Percentiles rank a stretch among this genome's conserved stretches.
phyloP scores from a whole-genome alignment of 2,113 vertebrate genomes.

The Otolemur garnettii region DNA sequence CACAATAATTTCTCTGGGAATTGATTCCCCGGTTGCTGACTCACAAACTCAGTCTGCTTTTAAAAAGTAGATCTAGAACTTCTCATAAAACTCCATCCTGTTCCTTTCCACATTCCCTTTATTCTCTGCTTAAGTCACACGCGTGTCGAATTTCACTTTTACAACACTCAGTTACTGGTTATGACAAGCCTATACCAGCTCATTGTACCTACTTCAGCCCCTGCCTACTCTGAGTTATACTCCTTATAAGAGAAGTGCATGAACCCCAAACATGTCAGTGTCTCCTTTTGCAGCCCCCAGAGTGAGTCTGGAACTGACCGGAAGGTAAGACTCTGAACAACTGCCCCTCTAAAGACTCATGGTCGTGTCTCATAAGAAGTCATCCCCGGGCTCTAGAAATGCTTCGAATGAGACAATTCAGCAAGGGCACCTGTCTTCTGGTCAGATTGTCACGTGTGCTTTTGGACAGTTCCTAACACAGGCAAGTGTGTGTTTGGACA shows the following conservation, averaged over 20 bases:
- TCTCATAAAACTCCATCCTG: slow-evolving; percentile 28
- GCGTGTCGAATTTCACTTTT: slow-evolving; percentile 30
- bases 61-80: neutral
- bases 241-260: slow-evolving; percentile 41
- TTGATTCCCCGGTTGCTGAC: neutral
- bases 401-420: neutral
- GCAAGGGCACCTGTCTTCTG: accelerated
- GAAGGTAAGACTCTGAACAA: neutral
- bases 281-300: neutral
- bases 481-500: neutral
- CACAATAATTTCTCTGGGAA: slow-evolving; percentile 40
- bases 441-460: neutral
- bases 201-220: neutral
- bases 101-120: slow-evolving; percentile 39
- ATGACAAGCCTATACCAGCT: slow-evolving; percentile 44
- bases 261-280: slow-evolving; percentile 28
- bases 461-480: neutral
- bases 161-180: slow-evolving; percentile 34
- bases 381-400: neutral
- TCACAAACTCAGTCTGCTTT: slow-evolving; percentile 45
- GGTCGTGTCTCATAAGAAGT: slow-evolving; percentile 17
- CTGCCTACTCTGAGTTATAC: slow-evolving; percentile 59
- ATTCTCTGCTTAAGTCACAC: slow-evolving; percentile 40
- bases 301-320: neutral
- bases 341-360: neutral